phyloP scores from a whole-genome alignment of 2,113 vertebrate genomes.

The Chloroceryle aenea region DNA sequence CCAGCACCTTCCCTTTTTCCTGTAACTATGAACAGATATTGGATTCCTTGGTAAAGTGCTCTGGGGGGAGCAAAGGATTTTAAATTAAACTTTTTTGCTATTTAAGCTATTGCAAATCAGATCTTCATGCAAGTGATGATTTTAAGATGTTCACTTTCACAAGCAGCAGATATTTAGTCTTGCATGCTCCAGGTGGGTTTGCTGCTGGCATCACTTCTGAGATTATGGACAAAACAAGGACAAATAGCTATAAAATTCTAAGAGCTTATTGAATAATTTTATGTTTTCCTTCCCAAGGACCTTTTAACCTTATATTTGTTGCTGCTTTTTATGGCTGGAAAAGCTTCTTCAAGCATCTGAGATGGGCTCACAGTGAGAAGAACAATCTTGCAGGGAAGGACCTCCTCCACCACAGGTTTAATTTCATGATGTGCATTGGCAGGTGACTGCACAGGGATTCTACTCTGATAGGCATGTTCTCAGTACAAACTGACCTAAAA shows the following conservation, averaged over 20 bases:
- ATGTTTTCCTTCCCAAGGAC: not conserved
- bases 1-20: not conserved
- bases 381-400: not conserved
- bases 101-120: not conserved
- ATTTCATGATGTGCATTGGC: fast-evolving
- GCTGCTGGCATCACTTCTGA: not conserved
- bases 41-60: not conserved
- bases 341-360: not conserved
- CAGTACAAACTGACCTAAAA: not conserved
- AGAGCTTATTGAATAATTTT: not conserved
- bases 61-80: not conserved
- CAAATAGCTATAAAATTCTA: not conserved
- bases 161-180: not conserved
- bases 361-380: not conserved
- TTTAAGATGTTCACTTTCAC: not conserved
- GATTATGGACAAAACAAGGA: not conserved
- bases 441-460: not conserved
- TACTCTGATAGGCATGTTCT: not conserved
- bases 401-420: not conserved
- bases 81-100: not conserved
- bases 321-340: not conserved
- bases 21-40: not conserved
- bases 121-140: not conserved
- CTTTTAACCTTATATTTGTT: not conserved
- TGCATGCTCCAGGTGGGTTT: not conserved